Evolutionary conservation across 2,888 invertebrate genomes (phyloP), one percentile per base, ranked within the genome.

Genomic region (Polydrusus cervinus): DNA sequence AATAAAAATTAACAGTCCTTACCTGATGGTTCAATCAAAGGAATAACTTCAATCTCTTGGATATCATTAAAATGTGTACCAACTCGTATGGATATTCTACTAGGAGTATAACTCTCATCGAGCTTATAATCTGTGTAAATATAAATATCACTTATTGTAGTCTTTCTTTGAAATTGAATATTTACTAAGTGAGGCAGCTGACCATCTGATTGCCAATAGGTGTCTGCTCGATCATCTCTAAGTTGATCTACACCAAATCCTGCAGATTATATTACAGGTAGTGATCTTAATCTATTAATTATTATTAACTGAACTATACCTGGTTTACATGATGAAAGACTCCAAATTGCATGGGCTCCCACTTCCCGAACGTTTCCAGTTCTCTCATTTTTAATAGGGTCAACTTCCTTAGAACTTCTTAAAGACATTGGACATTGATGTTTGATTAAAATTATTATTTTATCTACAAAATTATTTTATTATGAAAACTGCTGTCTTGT

Each of bases 191-290:
- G 99, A 3, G 99, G 99, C 77, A 99, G 90, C 81, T 98, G 98
- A 0, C 99, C 99, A 87, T 99, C 99, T 0, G 98, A 99, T 86
- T 99, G 99, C 99, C 99, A 99, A 86, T 98, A 99, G 3, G 98
- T 97, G 81, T 99, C 99, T 87, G 96, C 94, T 78, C 96, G 95
- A 85, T 97, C 96, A 87, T 99, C 98, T 78, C 98, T 89, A 51
- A 99, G 87, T 85, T 99, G 98, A 84, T 98, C 97, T 5, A 99
- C 98, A 3, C 99, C 99, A 89, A 98, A 99, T 55, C 99, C 98
- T 95, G 71, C 16, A 18, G 34, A 30, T 20, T 1, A 16, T 11
- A 34, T 30, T 57, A 30, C 38, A 57, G 10, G n/a, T 43, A 40
- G 3, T 66, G 9, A 30, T 51, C 47, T 53, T 9, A 51, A 53